A percentile compares a stretch with the other conserved stretches of the same genome.
Conservation (phyloP, 2,888 invertebrate genomes). For the Amphipoea oculea region DNA sequence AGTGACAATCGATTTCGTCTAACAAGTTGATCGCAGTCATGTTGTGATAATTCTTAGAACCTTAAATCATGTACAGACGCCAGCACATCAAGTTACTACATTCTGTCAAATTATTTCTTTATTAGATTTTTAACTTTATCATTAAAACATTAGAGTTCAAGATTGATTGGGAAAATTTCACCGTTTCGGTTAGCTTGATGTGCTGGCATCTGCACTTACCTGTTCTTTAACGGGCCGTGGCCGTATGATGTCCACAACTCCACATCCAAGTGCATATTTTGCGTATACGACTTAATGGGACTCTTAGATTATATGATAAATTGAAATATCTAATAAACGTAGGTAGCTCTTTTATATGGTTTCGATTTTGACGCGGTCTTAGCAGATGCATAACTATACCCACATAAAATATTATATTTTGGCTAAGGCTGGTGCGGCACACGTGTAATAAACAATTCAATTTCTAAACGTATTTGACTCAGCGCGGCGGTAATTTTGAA, state of each 20-base stretch:
- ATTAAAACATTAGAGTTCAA: too few relatives aligned
- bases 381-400: background rate
- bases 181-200: too few relatives aligned
- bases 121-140: too few relatives aligned
- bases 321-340: background rate
- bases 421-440: background rate
- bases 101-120: too few relatives aligned
- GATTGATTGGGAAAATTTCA: too few relatives aligned
- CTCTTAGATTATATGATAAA: background rate
- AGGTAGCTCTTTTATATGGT: background rate
- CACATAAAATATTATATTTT: background rate
- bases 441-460: background rate
- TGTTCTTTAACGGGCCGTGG: background rate
- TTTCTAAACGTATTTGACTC: constrained; percentile 30
- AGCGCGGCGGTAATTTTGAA: constrained; percentile 38
- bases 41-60: background rate
- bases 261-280: background rate
- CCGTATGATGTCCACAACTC: background rate
- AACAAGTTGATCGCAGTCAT: background rate
- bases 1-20: background rate
- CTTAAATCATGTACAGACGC: too few relatives aligned
- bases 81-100: too few relatives aligned
- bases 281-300: background rate
- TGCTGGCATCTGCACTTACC: too few relatives aligned
- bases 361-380: background rate